Conservation (phyloP, 2,888 invertebrate genomes). For the Pediacus dermestoides region DNA sequence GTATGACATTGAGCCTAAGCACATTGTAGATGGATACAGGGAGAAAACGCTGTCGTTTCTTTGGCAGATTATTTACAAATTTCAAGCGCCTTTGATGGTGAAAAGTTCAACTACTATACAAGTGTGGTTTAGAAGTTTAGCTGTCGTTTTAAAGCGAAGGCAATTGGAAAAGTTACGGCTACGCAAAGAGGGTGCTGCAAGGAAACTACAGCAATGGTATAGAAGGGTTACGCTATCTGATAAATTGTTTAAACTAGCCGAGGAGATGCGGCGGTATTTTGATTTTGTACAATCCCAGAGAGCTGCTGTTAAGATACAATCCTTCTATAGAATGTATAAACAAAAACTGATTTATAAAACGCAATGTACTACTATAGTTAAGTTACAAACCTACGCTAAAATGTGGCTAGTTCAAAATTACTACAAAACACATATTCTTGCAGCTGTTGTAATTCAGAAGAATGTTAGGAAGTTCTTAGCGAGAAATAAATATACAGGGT, state of each 20-base stretch:
- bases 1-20: slow-evolving; percentile 67
- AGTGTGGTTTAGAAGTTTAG: slow-evolving; percentile 68
- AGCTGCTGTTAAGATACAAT: slow-evolving; percentile 54
- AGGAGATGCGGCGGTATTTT: slow-evolving; percentile 45
- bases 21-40: slow-evolving; percentile 83
- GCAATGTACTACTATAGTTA: slow-evolving; percentile 23
- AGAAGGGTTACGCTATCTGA: slow-evolving; percentile 40
- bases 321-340: slow-evolving; percentile 50
- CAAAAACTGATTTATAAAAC: slow-evolving; percentile 28
- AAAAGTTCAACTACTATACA: slow-evolving; percentile 66
- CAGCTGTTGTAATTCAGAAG: slow-evolving; percentile 36
- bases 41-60: slow-evolving; percentile 84
- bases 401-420: slow-evolving; percentile 31
- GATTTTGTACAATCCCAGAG: too few relatives aligned
- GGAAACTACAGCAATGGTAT: slow-evolving; percentile 60
- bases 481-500: too few relatives aligned
- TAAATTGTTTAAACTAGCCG: too few relatives aligned
- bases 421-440: slow-evolving; percentile 23
- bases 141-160: slow-evolving; percentile 53
- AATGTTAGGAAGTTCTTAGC: slow-evolving; percentile 24
- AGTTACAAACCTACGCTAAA: slow-evolving; percentile 30
- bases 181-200: slow-evolving; percentile 54
- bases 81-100: slow-evolving; percentile 70
- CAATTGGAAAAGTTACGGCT: slow-evolving; percentile 47
- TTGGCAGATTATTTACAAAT: slow-evolving; percentile 86